Evolutionary conservation across 2,888 invertebrate genomes (phyloP).

Genomic region (Pseudanteris insignis): DNA sequence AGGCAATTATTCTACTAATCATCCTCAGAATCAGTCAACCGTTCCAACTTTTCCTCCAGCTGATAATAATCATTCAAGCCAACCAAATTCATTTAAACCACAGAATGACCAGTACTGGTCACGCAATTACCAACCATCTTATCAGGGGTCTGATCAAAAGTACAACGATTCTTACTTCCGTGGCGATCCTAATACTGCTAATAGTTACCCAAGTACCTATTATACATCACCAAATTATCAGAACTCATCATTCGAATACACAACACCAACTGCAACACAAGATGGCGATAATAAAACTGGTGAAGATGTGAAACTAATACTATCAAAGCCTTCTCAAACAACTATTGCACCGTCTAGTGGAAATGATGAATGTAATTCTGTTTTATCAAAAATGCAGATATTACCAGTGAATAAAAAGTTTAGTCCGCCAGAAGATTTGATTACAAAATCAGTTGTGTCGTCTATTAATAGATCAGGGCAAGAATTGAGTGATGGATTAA

Average conservation of each 20-base stretch:
- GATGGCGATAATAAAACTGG: conserved; percentile 4
- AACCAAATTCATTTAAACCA: conserved; percentile 49
- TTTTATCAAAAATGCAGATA: conserved; percentile 25
- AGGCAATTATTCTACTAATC: conserved; percentile 50
- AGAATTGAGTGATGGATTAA: not conserved
- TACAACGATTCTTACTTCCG: conserved; percentile 58
- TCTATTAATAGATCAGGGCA: not conserved
- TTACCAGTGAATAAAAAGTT: conserved; percentile 1
- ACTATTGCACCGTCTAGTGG: not conserved
- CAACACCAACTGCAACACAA: conserved; percentile 18
- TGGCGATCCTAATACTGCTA: conserved; percentile 56
- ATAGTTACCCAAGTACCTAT: conserved; percentile 67
- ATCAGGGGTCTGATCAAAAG: conserved; percentile 54
- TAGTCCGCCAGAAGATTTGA: conserved; percentile 46
- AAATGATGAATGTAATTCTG: conserved; percentile 21
- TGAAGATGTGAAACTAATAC: conserved; percentile 15
- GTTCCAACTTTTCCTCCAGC: conserved; percentile 50
- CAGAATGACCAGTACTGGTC: conserved; percentile 63
- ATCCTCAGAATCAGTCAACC: conserved; percentile 31
- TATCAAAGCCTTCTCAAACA: too few relatives aligned
- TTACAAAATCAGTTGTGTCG: conserved; percentile 37
- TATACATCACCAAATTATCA: conserved; percentile 52
- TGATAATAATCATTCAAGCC: conserved; percentile 8
- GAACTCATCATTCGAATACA: conserved; percentile 54
- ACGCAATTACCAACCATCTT: conserved; percentile 64